Percentiles rank a stretch among this genome's conserved stretches.
phyloP scores from a whole-genome alignment of 2,113 vertebrate genomes.

The Colistium nudipinnis region DNA sequence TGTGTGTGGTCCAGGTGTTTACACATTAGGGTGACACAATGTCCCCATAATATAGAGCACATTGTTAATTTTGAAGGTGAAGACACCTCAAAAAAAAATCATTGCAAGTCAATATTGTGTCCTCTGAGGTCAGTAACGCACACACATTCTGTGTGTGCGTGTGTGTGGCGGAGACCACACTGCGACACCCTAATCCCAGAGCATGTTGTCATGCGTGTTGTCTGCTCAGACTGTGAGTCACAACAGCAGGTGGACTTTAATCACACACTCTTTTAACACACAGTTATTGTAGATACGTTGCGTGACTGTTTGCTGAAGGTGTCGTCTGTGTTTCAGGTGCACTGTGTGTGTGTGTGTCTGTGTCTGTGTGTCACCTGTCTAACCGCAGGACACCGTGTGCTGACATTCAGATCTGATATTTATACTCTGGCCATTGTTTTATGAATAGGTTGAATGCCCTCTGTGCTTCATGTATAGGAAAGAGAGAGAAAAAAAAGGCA shows the following conservation, averaged over 20 bases:
- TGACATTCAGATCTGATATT: slow-evolving; percentile 10
- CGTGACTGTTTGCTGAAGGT: slow-evolving; percentile 60
- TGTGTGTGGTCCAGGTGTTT: background rate
- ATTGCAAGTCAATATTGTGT: no score
- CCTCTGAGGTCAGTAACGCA: no score
- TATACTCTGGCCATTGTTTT: slow-evolving; percentile 17
- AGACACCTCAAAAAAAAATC: no score
- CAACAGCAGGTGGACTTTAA: slow-evolving; percentile 68
- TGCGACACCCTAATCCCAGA: slow-evolving; percentile 49
- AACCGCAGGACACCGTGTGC: background rate
- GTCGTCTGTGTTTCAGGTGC: slow-evolving; percentile 33
- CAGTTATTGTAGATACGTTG: slow-evolving; percentile 47
- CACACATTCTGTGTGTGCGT: background rate
- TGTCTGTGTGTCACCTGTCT: slow-evolving; percentile 18
- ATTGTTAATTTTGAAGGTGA: no score
- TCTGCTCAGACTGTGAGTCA: slow-evolving; percentile 72
- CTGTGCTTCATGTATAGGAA: slow-evolving; percentile 6
- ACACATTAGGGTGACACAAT: no score
- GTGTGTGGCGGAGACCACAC: slow-evolving; percentile 28
- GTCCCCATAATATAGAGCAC: no score
- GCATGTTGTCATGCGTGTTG: slow-evolving; percentile 49
- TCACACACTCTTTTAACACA: slow-evolving; percentile 44
- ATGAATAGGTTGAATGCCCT: slow-evolving; percentile 8
- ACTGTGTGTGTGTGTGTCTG: slow-evolving; percentile 1
- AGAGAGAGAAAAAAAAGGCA: slow-evolving; percentile 1